A percentile compares a stretch with the other conserved stretches of the same genome.
Evolutionary conservation across 2,113 vertebrate species (phyloP).

Genomic region (Embiotoca jacksoni): DNA sequence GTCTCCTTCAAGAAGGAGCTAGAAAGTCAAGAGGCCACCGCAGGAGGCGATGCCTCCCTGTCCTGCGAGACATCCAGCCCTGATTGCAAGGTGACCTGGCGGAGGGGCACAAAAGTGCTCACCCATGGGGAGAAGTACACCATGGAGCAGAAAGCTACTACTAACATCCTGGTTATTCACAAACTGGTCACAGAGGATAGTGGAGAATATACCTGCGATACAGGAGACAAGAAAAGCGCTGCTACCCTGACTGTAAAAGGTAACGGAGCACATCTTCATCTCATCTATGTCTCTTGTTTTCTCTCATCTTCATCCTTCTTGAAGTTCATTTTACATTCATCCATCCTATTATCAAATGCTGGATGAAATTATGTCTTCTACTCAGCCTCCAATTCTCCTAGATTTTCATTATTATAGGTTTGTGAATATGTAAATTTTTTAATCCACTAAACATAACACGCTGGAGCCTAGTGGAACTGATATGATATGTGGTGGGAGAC

Average conservation of each 20-base stretch:
- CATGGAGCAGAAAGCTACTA: constrained; percentile 77
- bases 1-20: constrained; percentile 84
- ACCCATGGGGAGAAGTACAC: constrained; percentile 82
- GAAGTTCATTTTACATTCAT: constrained; percentile 33
- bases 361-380: background rate
- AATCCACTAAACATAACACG: background rate
- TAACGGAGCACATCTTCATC: constrained; percentile 63
- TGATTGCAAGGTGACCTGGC: constrained; percentile 81
- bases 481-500: background rate
- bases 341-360: constrained; percentile 19
- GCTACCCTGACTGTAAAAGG: constrained; percentile 86
- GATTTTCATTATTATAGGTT: constrained; percentile 12
- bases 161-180: constrained; percentile 80
- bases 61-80: constrained; percentile 84
- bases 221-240: constrained; percentile 81
- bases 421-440: background rate
- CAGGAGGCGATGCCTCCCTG: constrained; percentile 76
- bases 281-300: constrained; percentile 22
- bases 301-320: constrained; percentile 26
- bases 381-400: constrained; percentile 9
- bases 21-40: constrained; percentile 75
- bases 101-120: constrained; percentile 80
- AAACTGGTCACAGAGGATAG: constrained; percentile 79
- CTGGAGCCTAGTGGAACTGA: background rate
- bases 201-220: constrained; percentile 86